A percentile compares a stretch with the other conserved stretches of the same genome.
These are phyloP conservation scores for Dinoponera quadriceps DNA, from an alignment of 1,140 invertebrate species.

Conservation along the genomic window DNA sequence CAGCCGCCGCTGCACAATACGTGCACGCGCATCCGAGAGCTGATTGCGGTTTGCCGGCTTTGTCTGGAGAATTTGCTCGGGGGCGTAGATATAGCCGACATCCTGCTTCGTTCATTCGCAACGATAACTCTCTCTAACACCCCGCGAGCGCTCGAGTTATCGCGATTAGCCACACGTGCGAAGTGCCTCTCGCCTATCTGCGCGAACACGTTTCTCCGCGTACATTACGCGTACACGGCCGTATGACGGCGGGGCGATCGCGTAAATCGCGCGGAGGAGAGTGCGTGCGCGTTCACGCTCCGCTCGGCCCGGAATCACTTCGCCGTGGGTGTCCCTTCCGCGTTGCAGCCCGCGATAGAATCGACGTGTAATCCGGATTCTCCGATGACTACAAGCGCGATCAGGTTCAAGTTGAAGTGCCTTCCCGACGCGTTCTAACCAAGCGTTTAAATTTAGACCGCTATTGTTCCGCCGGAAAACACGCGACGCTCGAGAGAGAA, in stretches of 20 bases:
- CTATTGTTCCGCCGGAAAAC: not conserved
- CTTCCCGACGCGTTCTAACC: not conserved
- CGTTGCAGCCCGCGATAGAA: conserved; percentile 9
- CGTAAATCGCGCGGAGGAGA: conserved; percentile 8
- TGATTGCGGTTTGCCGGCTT: conserved; percentile 71
- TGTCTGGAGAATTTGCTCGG: conserved; percentile 77
- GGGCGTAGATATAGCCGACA: conserved; percentile 77
- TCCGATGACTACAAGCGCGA: conserved; percentile 9
- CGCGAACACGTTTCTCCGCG: conserved; percentile 6
- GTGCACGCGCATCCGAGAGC: conserved; percentile 63
- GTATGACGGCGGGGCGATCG: not conserved
- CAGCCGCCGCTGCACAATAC: conserved; percentile 62
- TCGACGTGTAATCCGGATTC: conserved; percentile 29
- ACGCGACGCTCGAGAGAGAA: not conserved
- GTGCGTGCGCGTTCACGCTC: not conserved
- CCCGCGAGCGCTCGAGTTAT: conserved; percentile 69
- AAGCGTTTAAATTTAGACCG: conserved; percentile 17
- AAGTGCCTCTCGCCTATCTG: conserved; percentile 64
- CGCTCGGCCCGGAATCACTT: not conserved
- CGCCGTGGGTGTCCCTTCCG: conserved; percentile 17
- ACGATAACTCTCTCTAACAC: conserved; percentile 68
- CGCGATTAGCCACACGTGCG: conserved; percentile 74
- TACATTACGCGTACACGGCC: not conserved
- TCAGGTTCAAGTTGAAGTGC: conserved; percentile 7
- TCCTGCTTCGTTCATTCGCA: conserved; percentile 76